These are phyloP conservation scores for Trichogramma dendrolimi DNA, from an alignment of 2,888 invertebrate genomes.

Conservation along the genomic window DNA sequence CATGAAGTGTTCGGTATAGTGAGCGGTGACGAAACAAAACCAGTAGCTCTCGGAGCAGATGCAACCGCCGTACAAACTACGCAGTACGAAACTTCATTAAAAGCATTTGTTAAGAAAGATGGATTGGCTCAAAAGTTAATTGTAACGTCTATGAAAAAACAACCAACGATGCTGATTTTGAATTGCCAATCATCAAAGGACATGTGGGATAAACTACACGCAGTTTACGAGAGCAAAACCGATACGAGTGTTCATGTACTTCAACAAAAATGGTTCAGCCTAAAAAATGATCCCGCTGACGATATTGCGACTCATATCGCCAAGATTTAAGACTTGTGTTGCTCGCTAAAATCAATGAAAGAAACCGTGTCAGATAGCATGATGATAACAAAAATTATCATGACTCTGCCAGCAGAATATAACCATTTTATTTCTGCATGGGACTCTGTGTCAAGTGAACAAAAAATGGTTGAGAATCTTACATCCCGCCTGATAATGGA, in stretches of 20 bases:
- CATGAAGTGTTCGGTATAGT: conserved; percentile 9
- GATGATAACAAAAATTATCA: conserved; percentile 12
- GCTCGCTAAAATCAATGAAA: conserved; percentile 21
- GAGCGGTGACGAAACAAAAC: conserved; percentile 5
- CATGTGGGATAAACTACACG: conserved; percentile 38
- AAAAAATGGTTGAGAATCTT: conserved; percentile 14
- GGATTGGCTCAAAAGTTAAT: conserved; percentile 34
- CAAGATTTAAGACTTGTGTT: no score
- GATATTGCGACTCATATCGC: conserved; percentile 31
- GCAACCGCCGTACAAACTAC: neutral
- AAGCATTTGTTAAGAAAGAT: conserved; percentile 30
- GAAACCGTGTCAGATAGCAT: conserved; percentile 9
- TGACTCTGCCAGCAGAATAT: conserved; percentile 8
- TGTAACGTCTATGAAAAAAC: conserved; percentile 29
- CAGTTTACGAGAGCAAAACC: conserved; percentile 38
- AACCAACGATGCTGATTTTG: conserved; percentile 33
- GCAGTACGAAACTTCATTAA: conserved; percentile 4
- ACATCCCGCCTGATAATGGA: conserved; percentile 16
- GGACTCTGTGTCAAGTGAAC: conserved; percentile 1
- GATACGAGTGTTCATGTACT: conserved; percentile 34
- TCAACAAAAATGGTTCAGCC: conserved; percentile 31
- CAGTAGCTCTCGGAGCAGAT: neutral
- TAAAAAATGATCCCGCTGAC: conserved; percentile 23
- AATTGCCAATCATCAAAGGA: conserved; percentile 34
- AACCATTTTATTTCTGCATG: conserved; percentile 5